These are phyloP conservation scores for Lepidothrix coronata DNA, from an alignment of 2,113 vertebrate species.

Conservation along the genomic window DNA sequence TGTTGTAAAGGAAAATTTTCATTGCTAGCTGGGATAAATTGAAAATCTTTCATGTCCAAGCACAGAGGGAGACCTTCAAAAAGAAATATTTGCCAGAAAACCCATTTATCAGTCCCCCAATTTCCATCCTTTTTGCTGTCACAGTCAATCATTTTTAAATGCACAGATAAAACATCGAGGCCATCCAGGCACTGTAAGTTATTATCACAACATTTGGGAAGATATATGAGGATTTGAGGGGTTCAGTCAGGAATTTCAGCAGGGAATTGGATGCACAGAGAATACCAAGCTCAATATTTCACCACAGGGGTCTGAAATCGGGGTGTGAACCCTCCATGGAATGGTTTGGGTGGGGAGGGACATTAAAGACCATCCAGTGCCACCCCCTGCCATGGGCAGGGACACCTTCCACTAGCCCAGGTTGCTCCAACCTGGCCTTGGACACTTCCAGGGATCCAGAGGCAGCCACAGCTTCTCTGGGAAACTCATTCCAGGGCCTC, in stretches of 20 bases:
- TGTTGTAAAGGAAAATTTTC: neutral
- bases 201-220: neutral
- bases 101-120: neutral
- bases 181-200: neutral
- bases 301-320: fast-evolving
- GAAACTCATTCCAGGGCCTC: neutral
- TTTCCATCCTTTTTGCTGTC: neutral
- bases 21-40: neutral
- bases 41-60: neutral
- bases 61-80: neutral
- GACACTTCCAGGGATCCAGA: neutral
- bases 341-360: neutral
- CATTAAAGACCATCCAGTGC: no score
- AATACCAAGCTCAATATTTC: neutral
- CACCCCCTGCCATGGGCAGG: neutral
- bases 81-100: neutral
- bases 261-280: neutral
- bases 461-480: neutral
- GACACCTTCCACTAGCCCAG: fast-evolving
- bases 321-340: neutral
- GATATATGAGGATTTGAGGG: neutral
- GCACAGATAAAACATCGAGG: neutral
- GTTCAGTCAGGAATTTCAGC: neutral
- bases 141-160: neutral
- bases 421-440: fast-evolving